Base-by-base conservation (phyloP, 2,113 vertebrate genomes). In the Cathartes aura region DNA sequence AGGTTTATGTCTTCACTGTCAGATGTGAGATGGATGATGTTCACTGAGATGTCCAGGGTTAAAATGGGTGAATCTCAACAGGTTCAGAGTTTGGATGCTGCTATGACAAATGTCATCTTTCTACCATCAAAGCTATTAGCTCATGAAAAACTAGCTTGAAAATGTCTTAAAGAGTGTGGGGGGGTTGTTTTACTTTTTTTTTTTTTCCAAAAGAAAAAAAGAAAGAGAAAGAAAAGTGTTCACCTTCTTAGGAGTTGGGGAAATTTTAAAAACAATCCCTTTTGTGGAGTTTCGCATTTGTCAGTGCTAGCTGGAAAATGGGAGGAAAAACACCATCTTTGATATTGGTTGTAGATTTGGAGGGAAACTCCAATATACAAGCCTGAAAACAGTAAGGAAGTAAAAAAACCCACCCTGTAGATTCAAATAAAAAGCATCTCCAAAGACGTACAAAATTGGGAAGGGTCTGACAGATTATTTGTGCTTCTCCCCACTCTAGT, bases 1-100 rank as follows among this genome's bases (percentile, higher is more conserved):
- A 92, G 24, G 20, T 68, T 92, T 75, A 78, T 75, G 67, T 93
- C 81, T 90, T 89, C 12, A 0, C 76, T 94, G 68, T 85, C 82
- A 76, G 50, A 79, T 84, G 86, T 63, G 92, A 96, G 88, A 96
- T 92, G 90, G 68, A 94, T 91, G 93, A 96, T 94, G 90, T 92
- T 94, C 81, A 63, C 90, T 11, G 81, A 85, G 87, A 92, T 96
- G 83, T 89, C 76, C 38, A 71, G 87, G 89, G 87, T 93, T 95
- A 82, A 82, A 72, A 96, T 97, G 87, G 86, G 90, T 96, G 95
- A 97, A 95, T 96, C 82, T 96, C 84, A 93, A 92, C 73, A 92
- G 82, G 81, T 84, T 96, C 82, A 87, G 96, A 42, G 55, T 87
- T 82, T 70, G 67, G 80, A 93, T 92, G 80, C 64, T 79, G 47